Percentiles rank a stretch among this genome's conserved stretches.
Evolutionary conservation across 2,113 vertebrate genomes (phyloP).

Genomic region (Heterotilapia buettikoferi): DNA sequence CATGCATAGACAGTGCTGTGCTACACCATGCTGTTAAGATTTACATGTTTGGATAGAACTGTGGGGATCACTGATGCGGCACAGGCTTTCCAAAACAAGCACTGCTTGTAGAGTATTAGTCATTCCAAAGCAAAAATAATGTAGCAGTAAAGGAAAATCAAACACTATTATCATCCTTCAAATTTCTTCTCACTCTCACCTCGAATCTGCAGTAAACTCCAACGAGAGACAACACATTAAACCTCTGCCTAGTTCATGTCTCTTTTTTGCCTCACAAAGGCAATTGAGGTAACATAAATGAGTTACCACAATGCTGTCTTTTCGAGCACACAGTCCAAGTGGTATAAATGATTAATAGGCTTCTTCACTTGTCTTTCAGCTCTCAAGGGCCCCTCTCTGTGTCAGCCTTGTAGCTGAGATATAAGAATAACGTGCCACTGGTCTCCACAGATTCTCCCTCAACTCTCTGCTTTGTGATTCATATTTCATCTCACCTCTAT

Average conservation of each 20-base stretch:
- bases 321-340: conserved; percentile 43
- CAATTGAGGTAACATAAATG: conserved; percentile 48
- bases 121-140: neutral
- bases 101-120: neutral
- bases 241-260: neutral
- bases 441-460: conserved; percentile 7
- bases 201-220: neutral
- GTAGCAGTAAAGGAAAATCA: neutral
- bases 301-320: conserved; percentile 51
- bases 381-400: conserved; percentile 41
- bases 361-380: conserved; percentile 54
- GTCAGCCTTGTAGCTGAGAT: conserved; percentile 37
- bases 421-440: conserved; percentile 19
- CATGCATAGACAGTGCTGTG: neutral
- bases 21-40: neutral
- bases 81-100: neutral
- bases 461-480: conserved; percentile 15
- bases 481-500: conserved; percentile 1
- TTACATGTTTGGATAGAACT: neutral
- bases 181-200: neutral
- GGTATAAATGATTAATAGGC: conserved; percentile 61
- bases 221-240: neutral
- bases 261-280: conserved; percentile 16
- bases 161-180: neutral
- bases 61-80: neutral